A percentile compares a stretch with the other conserved stretches of the same genome.
Evolutionary conservation across 2,797 vertebrate species (phyloP).

Genomic region (Hafferia zeledoni): DNA sequence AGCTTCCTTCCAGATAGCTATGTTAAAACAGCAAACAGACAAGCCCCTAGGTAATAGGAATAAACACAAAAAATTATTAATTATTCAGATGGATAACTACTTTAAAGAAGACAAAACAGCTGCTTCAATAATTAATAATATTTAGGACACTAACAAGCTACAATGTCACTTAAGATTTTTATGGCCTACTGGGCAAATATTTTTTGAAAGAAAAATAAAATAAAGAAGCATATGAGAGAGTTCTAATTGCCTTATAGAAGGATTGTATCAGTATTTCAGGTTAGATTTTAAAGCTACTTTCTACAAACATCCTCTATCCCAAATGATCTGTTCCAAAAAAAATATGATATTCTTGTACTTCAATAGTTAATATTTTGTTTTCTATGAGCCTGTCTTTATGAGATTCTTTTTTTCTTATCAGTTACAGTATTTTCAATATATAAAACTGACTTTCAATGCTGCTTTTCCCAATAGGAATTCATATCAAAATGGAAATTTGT

Average conservation of each 20-base stretch:
- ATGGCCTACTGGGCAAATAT: not conserved
- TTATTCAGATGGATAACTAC: constrained; percentile 84
- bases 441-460: not conserved
- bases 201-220: not conserved
- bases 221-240: not conserved
- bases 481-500: not conserved
- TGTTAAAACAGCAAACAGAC: not conserved
- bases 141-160: constrained; percentile 20
- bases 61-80: constrained; percentile 78
- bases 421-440: not conserved
- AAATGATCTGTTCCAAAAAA: not conserved
- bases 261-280: not conserved
- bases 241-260: not conserved
- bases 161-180: not conserved
- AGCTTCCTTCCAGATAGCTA: not conserved
- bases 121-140: constrained; percentile 81
- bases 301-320: not conserved
- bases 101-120: constrained; percentile 73
- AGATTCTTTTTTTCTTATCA: not conserved
- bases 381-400: not conserved
- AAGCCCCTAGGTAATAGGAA: constrained; percentile 58
- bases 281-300: not conserved
- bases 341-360: not conserved
- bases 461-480: not conserved
- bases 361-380: not conserved